Conservation (phyloP, 2,888 invertebrate species). For the Notodonta dromedarius region DNA sequence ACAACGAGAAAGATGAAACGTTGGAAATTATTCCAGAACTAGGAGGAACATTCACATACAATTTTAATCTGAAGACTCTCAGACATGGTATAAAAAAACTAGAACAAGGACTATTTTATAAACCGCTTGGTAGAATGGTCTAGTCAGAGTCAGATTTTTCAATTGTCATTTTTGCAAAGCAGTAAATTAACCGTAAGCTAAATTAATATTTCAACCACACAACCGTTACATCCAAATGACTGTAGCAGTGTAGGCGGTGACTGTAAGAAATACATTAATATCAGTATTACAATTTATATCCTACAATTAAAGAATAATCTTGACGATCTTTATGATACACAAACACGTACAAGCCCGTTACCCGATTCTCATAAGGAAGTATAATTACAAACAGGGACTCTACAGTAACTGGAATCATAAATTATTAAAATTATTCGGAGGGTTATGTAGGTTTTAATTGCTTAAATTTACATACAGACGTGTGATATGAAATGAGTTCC, state of each 20-base stretch:
- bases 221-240: constrained; percentile 6
- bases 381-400: constrained; percentile 10
- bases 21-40: no score
- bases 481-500: constrained; percentile 6
- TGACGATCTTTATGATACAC: constrained; percentile 16
- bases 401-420: constrained; percentile 10
- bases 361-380: constrained; percentile 8
- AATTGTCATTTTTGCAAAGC: neutral
- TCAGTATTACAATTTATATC: constrained; percentile 29
- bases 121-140: neutral
- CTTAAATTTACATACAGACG: constrained; percentile 12
- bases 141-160: neutral
- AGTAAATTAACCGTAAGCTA: constrained; percentile 4
- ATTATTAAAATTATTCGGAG: constrained; percentile 13
- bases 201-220: neutral
- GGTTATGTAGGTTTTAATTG: constrained; percentile 16
- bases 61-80: no score
- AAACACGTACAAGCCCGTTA: constrained; percentile 1
- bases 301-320: constrained; percentile 16
- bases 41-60: no score
- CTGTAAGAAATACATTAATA: constrained; percentile 6
- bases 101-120: no score
- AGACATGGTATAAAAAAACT: no score
- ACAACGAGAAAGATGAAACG: no score
- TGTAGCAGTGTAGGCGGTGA: constrained; percentile 1